Base-by-base conservation (phyloP, 2,113 vertebrate species). In the Solea senegalensis region DNA sequence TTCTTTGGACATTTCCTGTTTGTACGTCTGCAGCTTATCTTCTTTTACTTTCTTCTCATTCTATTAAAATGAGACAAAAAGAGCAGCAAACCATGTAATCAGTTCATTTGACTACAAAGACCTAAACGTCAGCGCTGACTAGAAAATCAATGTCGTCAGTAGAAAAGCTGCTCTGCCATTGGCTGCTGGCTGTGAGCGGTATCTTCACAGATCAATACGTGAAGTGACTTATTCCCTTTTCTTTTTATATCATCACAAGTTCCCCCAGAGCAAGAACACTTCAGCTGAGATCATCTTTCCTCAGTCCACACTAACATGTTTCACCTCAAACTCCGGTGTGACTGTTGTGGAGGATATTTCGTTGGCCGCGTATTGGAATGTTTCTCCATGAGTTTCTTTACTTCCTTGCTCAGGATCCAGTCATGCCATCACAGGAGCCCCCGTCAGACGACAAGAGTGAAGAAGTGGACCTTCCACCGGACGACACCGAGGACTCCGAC, bases 401-500 rank as follows among this genome's bases (percentile, higher is more conserved):
- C 66, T 46, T 34, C 0, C 84, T 50, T 43, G 63, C 74, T 72
- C 90, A 99, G 97, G 97, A 99, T 98, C 95, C 97, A 94, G 96
- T 94, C 93, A 99, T 99, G 97, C 97, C 97, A 94, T 95, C 97
- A 91, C 97, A 98, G 89, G 97, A 99, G 84, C 96, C 97, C 84
- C 93, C 94, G 78, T 93, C 94, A 91, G 95, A 94, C 43, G 95
- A 94, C 78, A 95, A 95, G 90, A 94, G 88, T 0, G 94, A 95
- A 1, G 94, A 96, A 80, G 94, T 86, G 65, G 96, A 95, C 70
- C 91, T 95, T 70, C 95, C 96, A 74, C 91, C 95, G 1, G 96
- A 98, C 72, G 96, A 96, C 77, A 90, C 92, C 0, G 95, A 98
- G 82, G 95, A 96, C 74, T 90, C 92, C 2, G 95, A 96, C 70